phyloP scores from a whole-genome alignment of 2,888 invertebrate species.

The Phania funesta region DNA sequence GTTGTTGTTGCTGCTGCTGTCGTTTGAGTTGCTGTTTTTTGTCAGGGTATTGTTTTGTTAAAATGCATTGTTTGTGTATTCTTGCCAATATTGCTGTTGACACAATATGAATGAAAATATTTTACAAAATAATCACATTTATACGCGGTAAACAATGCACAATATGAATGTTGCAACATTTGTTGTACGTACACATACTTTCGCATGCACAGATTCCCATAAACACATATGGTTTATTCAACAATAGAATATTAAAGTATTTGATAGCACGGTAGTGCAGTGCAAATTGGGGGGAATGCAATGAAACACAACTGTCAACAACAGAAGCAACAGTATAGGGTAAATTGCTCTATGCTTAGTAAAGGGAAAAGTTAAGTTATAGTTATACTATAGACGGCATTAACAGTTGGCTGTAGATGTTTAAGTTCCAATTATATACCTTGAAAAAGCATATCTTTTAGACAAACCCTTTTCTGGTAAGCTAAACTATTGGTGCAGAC shows the following conservation, averaged over 20 bases:
- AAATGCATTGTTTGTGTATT: slow-evolving; percentile 43
- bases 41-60: slow-evolving; percentile 39
- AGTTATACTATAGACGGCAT: slow-evolving; percentile 48
- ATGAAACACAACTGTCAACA: slow-evolving; percentile 45
- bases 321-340: slow-evolving; percentile 48
- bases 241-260: slow-evolving; percentile 45
- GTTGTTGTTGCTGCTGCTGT: not conserved
- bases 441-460: not conserved
- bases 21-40: slow-evolving; percentile 20
- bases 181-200: slow-evolving; percentile 46
- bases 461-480: not conserved
- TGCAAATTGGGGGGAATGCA: not conserved
- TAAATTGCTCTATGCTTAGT: slow-evolving; percentile 28
- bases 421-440: too few relatives aligned
- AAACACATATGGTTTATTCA: not conserved
- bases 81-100: slow-evolving; percentile 54
- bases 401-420: too few relatives aligned
- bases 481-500: slow-evolving; percentile 26
- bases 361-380: slow-evolving; percentile 42
- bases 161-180: slow-evolving; percentile 56
- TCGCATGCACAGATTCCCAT: not conserved
- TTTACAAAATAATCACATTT: slow-evolving; percentile 66
- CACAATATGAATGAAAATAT: slow-evolving; percentile 64
- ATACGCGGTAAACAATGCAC: slow-evolving; percentile 58
- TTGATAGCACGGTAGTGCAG: not conserved